phyloP scores from a whole-genome alignment of 2,888 invertebrate genomes.

The Dicranocentrus wangi region DNA sequence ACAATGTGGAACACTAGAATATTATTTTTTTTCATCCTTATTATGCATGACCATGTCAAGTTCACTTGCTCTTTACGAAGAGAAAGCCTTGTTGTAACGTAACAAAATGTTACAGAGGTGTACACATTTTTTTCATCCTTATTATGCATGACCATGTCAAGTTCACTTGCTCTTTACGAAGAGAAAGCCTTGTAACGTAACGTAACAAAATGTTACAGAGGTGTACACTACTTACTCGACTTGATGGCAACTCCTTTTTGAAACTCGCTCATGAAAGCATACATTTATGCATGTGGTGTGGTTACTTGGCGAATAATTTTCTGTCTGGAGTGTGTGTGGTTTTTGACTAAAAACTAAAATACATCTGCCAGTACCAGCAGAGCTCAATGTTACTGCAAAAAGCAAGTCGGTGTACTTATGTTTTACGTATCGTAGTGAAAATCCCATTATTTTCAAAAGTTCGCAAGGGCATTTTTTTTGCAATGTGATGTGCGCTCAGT shows the following conservation, averaged over 20 bases:
- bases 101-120: too few relatives aligned
- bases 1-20: too few relatives aligned
- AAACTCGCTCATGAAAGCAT: neutral
- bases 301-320: conserved; percentile 46
- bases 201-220: too few relatives aligned
- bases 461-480: conserved; percentile 54
- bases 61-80: neutral
- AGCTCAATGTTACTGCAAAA: too few relatives aligned
- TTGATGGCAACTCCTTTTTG: too few relatives aligned
- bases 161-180: neutral
- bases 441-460: conserved; percentile 58
- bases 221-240: too few relatives aligned
- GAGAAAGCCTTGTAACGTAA: too few relatives aligned
- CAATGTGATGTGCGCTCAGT: conserved; percentile 14
- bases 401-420: too few relatives aligned
- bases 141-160: neutral
- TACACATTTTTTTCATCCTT: neutral
- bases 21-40: neutral
- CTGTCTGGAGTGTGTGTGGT: neutral
- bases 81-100: too few relatives aligned
- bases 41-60: neutral
- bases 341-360: too few relatives aligned
- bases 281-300: conserved; percentile 47
- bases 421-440: too few relatives aligned
- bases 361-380: too few relatives aligned